A percentile compares a stretch with the other conserved stretches of the same genome.
Conservation (phyloP, 2,797 vertebrate genomes). For the Mycteria americana region DNA sequence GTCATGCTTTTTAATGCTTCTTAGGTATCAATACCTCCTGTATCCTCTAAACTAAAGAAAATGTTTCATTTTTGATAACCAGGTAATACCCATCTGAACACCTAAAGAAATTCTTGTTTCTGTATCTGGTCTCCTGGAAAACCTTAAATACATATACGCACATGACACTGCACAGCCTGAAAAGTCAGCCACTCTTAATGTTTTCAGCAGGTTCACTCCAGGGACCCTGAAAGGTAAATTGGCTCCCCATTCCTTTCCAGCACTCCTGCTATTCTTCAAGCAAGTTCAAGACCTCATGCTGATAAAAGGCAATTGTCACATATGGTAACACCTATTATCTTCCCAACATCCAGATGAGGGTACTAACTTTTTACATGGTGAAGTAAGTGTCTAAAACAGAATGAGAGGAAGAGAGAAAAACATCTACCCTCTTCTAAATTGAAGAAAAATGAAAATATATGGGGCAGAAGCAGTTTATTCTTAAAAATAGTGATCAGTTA, state of each 20-base stretch:
- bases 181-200: not conserved
- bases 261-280: conserved; percentile 1
- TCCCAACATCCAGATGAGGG: not conserved
- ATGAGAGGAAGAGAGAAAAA: not conserved
- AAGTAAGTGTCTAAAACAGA: not conserved
- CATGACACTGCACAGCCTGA: not conserved
- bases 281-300: not conserved
- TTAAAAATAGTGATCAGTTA: not conserved
- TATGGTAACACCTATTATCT: conserved; percentile 34
- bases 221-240: conserved; percentile 16
- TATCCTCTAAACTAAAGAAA: not conserved
- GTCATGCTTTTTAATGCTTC: not conserved
- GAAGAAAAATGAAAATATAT: not conserved
- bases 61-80: not conserved
- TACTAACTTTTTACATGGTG: not conserved
- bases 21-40: not conserved
- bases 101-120: not conserved
- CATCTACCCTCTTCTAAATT: not conserved
- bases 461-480: not conserved
- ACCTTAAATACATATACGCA: not conserved
- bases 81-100: not conserved
- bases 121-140: not conserved
- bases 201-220: conserved; percentile 16
- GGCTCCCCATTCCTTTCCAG: not conserved
- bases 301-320: conserved; percentile 36